Conservation (phyloP, 2,113 vertebrate species). For the Phasianus colchicus region DNA sequence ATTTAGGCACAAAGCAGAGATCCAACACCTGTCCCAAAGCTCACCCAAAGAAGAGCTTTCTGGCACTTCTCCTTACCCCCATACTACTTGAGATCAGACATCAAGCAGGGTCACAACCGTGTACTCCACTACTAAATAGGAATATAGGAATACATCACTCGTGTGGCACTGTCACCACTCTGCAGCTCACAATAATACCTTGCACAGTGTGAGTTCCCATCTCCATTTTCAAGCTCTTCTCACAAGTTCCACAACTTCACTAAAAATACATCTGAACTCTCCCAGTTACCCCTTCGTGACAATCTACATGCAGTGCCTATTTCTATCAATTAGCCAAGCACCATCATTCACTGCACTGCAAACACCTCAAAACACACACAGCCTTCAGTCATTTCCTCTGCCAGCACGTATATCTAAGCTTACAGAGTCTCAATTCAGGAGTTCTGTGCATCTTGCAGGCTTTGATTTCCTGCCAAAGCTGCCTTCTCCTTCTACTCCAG, state of each 20-base stretch:
- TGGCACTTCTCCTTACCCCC: not conserved
- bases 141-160: rapidly evolving
- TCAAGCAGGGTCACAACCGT: not conserved
- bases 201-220: not conserved
- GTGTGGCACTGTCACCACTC: not conserved
- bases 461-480: constrained; percentile 19
- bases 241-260: not conserved
- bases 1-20: not conserved
- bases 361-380: not conserved
- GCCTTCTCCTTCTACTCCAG: not conserved
- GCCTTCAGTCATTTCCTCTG: constrained; percentile 1
- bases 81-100: not conserved
- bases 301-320: not conserved
- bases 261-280: not conserved
- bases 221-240: not conserved
- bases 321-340: not conserved
- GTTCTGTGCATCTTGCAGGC: not conserved
- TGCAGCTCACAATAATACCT: not conserved
- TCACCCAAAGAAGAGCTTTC: not conserved
- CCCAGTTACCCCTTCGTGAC: not conserved
- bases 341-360: not conserved
- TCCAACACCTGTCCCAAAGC: not conserved
- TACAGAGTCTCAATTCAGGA: not conserved
- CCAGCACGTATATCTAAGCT: not conserved
- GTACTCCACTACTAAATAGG: rapidly evolving